These are phyloP conservation scores for Rhimphoctona megacephalus DNA, from an alignment of 2,888 invertebrate genomes.

Conservation along the genomic window DNA sequence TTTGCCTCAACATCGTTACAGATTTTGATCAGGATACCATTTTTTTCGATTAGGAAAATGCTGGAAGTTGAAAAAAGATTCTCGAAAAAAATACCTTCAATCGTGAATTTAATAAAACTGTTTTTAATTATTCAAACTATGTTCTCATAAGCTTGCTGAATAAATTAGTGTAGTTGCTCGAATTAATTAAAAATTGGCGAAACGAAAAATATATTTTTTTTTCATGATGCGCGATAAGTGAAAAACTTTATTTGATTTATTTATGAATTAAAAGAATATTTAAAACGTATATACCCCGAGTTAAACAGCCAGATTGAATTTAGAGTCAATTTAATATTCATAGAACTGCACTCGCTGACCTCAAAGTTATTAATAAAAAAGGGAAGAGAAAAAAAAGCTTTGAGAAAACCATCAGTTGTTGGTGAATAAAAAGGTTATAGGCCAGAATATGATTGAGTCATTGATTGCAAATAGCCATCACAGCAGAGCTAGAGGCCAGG, in stretches of 20 bases:
- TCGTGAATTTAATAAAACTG: neutral
- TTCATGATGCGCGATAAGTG: neutral
- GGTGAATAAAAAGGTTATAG: conserved; percentile 7
- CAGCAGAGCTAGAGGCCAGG: neutral
- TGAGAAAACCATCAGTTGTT: conserved; percentile 10
- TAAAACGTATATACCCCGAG: neutral
- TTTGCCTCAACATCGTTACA: neutral
- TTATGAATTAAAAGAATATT: neutral
- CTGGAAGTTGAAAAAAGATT: neutral
- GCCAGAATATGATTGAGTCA: neutral
- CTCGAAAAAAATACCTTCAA: neutral
- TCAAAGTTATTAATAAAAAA: conserved; percentile 6
- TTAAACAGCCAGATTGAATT: neutral
- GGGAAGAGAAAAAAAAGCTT: neutral
- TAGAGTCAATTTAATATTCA: neutral
- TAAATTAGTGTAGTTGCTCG: neutral
- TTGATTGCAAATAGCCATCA: neutral
- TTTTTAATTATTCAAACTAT: neutral
- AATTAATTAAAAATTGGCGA: neutral
- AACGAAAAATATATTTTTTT: neutral
- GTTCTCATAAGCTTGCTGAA: neutral
- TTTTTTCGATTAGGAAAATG: neutral
- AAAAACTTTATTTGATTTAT: neutral
- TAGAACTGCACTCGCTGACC: neutral
- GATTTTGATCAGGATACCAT: neutral